Conservation (phyloP, 2,113 vertebrate species). For the Grammomys surdaster region DNA sequence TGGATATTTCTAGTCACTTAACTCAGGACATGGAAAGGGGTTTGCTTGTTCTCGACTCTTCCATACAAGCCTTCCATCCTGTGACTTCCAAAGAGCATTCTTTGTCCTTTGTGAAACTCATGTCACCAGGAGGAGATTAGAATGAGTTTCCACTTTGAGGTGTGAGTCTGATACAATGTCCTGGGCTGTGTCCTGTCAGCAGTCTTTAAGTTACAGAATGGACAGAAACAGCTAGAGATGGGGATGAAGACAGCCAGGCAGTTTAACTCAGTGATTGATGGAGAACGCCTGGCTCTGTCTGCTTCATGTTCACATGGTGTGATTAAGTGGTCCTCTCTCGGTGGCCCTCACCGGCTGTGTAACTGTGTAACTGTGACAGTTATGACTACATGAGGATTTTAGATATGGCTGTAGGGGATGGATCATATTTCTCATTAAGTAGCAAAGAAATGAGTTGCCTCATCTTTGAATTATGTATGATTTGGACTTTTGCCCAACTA, state of each 20-base stretch:
- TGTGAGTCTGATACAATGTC: constrained; percentile 58
- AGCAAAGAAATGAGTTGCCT: constrained; percentile 53
- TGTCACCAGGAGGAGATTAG: constrained; percentile 55
- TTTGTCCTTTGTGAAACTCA: constrained; percentile 58
- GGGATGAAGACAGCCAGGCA: constrained; percentile 70
- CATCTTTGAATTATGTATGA: neutral
- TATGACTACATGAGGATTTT: constrained; percentile 70
- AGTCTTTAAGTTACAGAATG: constrained; percentile 74
- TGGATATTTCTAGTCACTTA: neutral
- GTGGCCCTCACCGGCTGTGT: constrained; percentile 33
- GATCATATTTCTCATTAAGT: constrained; percentile 72
- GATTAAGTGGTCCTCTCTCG: constrained; percentile 57
- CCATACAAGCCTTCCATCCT: neutral
- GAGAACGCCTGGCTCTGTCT: constrained; percentile 73
- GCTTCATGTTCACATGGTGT: constrained; percentile 65
- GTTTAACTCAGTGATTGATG: constrained; percentile 77
- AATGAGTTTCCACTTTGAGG: constrained; percentile 77
- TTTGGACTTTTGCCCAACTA: neutral
- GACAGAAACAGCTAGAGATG: constrained; percentile 69
- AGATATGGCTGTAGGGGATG: too few species aligned
- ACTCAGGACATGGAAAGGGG: neutral
- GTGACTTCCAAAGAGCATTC: neutral
- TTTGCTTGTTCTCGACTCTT: neutral
- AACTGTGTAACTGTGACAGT: neutral
- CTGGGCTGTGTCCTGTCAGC: constrained; percentile 71